A percentile compares a stretch with the other conserved stretches of the same genome.
These are phyloP conservation scores for Oreohelix idahoensis DNA, from an alignment of 1,140 invertebrate species.

Conservation along the genomic window DNA sequence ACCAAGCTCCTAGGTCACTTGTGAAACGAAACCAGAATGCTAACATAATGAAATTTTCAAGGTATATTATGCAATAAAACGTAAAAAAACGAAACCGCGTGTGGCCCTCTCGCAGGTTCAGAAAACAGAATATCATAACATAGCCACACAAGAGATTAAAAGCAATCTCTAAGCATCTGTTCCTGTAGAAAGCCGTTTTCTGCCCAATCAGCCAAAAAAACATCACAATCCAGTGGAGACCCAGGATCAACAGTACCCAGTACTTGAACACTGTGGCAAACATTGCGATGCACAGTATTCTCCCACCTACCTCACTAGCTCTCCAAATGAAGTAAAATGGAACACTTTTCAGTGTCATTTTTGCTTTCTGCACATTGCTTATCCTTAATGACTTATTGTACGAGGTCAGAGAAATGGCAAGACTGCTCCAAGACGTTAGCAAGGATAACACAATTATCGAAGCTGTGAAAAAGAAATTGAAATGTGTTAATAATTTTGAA, in stretches of 20 bases:
- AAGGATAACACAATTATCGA: slow-evolving; percentile 62
- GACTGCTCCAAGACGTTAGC: slow-evolving; percentile 81
- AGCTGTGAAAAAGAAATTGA: slow-evolving; percentile 46
- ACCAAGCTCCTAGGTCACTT: slow-evolving; percentile 61
- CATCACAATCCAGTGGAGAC: slow-evolving; percentile 84
- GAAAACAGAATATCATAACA: slow-evolving; percentile 83
- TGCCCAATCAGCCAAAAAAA: slow-evolving; percentile 82
- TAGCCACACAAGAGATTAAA: slow-evolving; percentile 82
- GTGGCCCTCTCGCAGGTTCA: slow-evolving; percentile 79
- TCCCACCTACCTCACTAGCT: slow-evolving; percentile 82
- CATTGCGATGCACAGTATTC: slow-evolving; percentile 76
- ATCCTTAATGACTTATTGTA: slow-evolving; percentile 86
- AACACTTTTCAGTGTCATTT: slow-evolving; percentile 78
- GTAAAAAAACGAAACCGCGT: slow-evolving; percentile 77
- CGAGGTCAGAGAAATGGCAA: slow-evolving; percentile 89
- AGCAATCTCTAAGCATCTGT: slow-evolving; percentile 71
- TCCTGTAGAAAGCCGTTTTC: slow-evolving; percentile 73
- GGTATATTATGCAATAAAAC: slow-evolving; percentile 79
- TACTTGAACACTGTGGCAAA: slow-evolving; percentile 74
- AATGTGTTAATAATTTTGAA: not conserved
- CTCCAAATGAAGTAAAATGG: slow-evolving; percentile 77
- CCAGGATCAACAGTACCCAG: slow-evolving; percentile 73
- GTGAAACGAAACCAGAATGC: slow-evolving; percentile 74
- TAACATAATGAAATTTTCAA: slow-evolving; percentile 79
- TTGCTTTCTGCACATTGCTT: slow-evolving; percentile 76